Base-by-base conservation (phyloP, 2,888 invertebrate species). In the Eupsilia transversa region DNA sequence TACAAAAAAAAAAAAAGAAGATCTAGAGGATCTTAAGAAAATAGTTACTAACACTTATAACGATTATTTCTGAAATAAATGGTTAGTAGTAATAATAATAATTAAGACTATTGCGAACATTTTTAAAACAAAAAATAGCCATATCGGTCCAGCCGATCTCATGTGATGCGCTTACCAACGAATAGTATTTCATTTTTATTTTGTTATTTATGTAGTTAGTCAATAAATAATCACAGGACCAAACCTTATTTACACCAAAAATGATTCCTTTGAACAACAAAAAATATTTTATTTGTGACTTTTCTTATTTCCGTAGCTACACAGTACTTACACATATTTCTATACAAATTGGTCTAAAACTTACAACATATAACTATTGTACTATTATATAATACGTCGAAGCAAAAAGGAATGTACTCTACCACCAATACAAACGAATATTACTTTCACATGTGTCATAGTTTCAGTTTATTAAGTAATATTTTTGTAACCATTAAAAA, bases 311-410 rank as follows among this genome's bases (percentile, higher is more conserved):
- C 23, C 17, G 23, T n/a, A 46, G 10, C 6, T 54, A 17, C 27
- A 59, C 33, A 43, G 14, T 54, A 49, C 20, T 0, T 72, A n/a
- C 14, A 14, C 17, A 35, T 61, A 74, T 23, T 10, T 73, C 38
- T 63, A 78, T 52, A 78, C n/a, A 63, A 77, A 78, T 63, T 77
- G 56, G 54, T 77, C 78, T 52, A 43, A n/a, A n/a, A 49, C 33
- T 63, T 78, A 77, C 33, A 56, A 77, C 2, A 41, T 46, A 63
- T n/a, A 56, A n/a, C 14, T 59, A 2, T 35, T 41, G 41, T 27
- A 59, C 46, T 43, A 33, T 33, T 35, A 59, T 38, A 23, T 27
- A 49, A 20, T 17, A 46, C 1, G 0, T 12, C 52, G n/a, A 73
- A 33, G 27, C 14, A 52, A 60, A 43, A 72, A 38, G 74, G 74